These are phyloP conservation scores for Sweltsa coloradensis DNA, from an alignment of 1,140 invertebrate genomes.

Conservation along the genomic window DNA sequence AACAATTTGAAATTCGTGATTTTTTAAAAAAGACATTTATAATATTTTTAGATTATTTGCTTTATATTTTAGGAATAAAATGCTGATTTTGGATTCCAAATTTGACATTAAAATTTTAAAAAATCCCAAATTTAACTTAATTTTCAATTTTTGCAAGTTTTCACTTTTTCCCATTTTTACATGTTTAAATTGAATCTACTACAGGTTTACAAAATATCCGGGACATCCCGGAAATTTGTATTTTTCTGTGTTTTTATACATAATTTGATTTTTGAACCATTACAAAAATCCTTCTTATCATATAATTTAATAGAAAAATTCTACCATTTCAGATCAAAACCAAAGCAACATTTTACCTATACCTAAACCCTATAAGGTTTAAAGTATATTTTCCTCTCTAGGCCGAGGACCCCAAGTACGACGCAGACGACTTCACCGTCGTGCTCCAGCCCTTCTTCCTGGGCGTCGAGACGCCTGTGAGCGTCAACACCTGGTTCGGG, in stretches of 20 bases:
- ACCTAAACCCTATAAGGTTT: background rate
- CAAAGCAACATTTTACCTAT: background rate
- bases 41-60: too few relatives aligned
- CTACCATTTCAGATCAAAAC: background rate
- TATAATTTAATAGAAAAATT: background rate
- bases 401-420: background rate
- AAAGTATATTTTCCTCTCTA: background rate
- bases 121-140: too few relatives aligned
- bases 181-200: too few relatives aligned
- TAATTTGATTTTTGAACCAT: background rate
- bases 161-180: too few relatives aligned
- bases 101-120: too few relatives aligned
- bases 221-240: too few relatives aligned
- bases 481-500: constrained; percentile 18
- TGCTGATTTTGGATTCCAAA: too few relatives aligned
- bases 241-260: background rate
- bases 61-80: too few relatives aligned
- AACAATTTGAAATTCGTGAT: too few relatives aligned
- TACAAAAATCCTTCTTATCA: background rate
- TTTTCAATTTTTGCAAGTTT: too few relatives aligned
- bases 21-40: too few relatives aligned
- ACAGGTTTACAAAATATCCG: too few relatives aligned
- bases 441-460: constrained; percentile 51
- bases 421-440: constrained; percentile 48
- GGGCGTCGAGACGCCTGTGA: constrained; percentile 37